A percentile compares a stretch with the other conserved stretches of the same genome.
phyloP scores from a whole-genome alignment of 2,113 vertebrate species.

The Mandrillus leucophaeus region DNA sequence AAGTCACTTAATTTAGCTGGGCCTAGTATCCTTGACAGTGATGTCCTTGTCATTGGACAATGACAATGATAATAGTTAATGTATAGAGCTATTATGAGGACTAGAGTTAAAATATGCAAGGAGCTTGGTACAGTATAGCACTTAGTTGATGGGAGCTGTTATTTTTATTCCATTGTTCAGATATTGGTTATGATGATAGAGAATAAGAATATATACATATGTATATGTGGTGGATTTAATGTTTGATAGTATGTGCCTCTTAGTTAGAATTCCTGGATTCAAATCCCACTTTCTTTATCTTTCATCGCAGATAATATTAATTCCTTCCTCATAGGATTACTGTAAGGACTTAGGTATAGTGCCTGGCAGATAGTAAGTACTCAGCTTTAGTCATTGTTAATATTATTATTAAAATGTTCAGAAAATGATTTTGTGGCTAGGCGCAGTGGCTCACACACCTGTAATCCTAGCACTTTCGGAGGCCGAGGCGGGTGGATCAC shows the following conservation, averaged over 20 bases:
- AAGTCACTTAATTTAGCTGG: neutral
- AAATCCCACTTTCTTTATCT: neutral
- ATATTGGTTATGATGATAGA: neutral
- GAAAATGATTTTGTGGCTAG: neutral
- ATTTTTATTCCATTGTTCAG: neutral
- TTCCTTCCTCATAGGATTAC: neutral
- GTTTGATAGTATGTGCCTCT: neutral
- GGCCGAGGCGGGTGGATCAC: too few relatives aligned
- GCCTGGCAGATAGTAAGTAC: neutral
- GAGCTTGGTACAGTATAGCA: accelerated
- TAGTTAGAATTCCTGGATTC: neutral
- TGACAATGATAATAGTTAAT: neutral
- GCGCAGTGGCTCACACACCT: too few relatives aligned
- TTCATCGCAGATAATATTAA: neutral
- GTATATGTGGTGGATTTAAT: too few relatives aligned
- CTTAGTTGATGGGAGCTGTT: neutral
- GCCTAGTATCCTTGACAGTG: neutral
- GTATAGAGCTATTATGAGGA: neutral
- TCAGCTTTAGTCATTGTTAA: neutral
- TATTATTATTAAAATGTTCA: neutral
- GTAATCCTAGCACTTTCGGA: too few relatives aligned
- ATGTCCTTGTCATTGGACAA: neutral
- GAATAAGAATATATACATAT: neutral
- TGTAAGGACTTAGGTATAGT: neutral
- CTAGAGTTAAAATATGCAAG: neutral